Evolutionary conservation across 2,113 vertebrate species (phyloP).

Genomic region (Podarcis raffonei): DNA sequence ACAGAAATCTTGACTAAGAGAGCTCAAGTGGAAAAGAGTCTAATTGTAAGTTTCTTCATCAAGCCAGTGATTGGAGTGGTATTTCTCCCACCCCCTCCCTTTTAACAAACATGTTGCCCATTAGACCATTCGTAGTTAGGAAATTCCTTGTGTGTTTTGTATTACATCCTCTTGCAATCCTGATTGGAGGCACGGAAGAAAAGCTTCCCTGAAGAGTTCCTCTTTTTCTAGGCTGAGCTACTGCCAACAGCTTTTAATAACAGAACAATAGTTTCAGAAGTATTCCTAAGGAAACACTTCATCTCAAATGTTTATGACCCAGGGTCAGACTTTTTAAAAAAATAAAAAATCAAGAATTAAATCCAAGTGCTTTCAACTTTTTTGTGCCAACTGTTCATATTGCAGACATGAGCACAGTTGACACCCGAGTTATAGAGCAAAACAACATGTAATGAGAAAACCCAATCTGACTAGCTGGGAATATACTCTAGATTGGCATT

Average conservation of each 20-base stretch:
- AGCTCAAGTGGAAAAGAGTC: not conserved
- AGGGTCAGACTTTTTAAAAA: slow-evolving; percentile 51
- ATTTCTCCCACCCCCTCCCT: not conserved
- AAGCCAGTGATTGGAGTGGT: not conserved
- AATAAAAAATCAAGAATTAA: not conserved
- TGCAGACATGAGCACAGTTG: not conserved
- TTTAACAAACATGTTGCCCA: not conserved
- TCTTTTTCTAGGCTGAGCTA: slow-evolving; percentile 39
- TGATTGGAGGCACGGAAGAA: slow-evolving; percentile 17
- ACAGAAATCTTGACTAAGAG: not conserved
- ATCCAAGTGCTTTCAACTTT: not conserved
- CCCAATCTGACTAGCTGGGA: not conserved
- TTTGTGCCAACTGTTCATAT: slow-evolving; percentile 25
- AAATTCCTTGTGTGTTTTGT: slow-evolving; percentile 26
- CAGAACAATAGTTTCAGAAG: slow-evolving; percentile 64
- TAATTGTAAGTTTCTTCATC: not conserved
- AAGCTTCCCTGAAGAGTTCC: not conserved
- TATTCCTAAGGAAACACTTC: slow-evolving; percentile 67
- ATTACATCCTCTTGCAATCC: slow-evolving; percentile 31
- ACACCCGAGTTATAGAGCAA: not conserved
- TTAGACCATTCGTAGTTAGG: not conserved
- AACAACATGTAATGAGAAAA: not conserved
- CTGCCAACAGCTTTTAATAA: slow-evolving; percentile 65
- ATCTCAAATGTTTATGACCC: slow-evolving; percentile 64
- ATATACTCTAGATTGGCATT: not conserved